Evolutionary conservation across 2,113 vertebrate species (phyloP).

Genomic region (Chaenocephalus aceratus): DNA sequence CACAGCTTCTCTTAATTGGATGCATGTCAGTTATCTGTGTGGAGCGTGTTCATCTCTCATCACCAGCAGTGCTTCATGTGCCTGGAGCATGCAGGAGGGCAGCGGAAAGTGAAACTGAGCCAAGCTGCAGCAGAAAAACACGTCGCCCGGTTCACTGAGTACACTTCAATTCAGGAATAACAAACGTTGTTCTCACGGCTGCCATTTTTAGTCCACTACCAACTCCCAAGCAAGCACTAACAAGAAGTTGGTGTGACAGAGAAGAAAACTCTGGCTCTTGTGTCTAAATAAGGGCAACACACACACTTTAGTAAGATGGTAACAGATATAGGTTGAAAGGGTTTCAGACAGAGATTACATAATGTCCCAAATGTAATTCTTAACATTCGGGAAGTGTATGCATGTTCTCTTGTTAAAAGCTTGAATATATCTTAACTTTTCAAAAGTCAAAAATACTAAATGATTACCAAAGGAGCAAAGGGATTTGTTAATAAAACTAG

Average conservation of each 20-base stretch:
- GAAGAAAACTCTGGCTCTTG: background rate
- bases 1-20: too few relatives aligned
- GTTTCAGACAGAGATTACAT: background rate
- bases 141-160: background rate
- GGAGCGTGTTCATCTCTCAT: background rate
- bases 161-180: constrained; percentile 23
- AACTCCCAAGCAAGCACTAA: too few relatives aligned
- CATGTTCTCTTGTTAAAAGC: too few relatives aligned
- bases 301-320: background rate
- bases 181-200: background rate
- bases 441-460: background rate
- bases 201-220: background rate
- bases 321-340: background rate
- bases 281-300: background rate
- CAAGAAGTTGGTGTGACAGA: background rate
- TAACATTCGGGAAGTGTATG: background rate
- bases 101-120: constrained; percentile 56
- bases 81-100: background rate
- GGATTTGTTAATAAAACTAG: background rate
- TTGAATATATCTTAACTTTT: background rate
- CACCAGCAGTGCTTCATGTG: constrained; percentile 32
- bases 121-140: background rate
- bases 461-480: background rate
- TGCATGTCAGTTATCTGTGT: background rate
- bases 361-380: background rate